A percentile compares a stretch with the other conserved stretches of the same genome.
These are phyloP conservation scores for Macrotis lagotis DNA, from an alignment of 2,113 vertebrate genomes.

Conservation along the genomic window DNA sequence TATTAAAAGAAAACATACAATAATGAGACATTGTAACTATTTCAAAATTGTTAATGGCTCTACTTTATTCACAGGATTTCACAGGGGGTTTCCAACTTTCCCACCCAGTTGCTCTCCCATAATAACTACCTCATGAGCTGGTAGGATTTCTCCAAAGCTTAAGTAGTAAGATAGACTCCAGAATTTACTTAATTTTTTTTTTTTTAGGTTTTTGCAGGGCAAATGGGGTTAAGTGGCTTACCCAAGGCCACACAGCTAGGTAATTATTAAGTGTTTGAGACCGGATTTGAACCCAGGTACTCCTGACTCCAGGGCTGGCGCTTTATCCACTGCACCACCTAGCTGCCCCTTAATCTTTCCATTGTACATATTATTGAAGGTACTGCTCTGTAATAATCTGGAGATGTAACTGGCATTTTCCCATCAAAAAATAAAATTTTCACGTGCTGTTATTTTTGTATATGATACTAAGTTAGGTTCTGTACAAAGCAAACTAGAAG, in stretches of 20 bases:
- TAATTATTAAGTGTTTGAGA: too few relatives aligned
- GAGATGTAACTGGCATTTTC: background rate
- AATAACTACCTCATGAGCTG: background rate
- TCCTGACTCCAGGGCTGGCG: too few relatives aligned
- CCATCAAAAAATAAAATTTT: constrained; percentile 4
- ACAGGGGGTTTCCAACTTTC: background rate
- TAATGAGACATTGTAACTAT: background rate
- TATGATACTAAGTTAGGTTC: background rate
- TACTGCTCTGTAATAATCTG: background rate
- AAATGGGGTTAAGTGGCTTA: too few relatives aligned
- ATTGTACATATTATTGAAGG: background rate
- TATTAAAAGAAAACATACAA: background rate
- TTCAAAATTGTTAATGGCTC: background rate
- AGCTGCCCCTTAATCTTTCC: background rate
- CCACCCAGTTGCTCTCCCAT: background rate
- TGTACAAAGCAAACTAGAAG: background rate
- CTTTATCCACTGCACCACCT: too few relatives aligned
- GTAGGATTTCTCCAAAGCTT: background rate
- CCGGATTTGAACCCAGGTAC: too few relatives aligned
- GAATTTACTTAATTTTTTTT: background rate
- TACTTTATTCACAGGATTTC: background rate
- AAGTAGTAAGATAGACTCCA: background rate
- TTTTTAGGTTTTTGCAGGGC: too few relatives aligned
- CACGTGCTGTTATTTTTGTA: background rate
- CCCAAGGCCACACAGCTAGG: too few relatives aligned